phyloP scores from a whole-genome alignment of 2,113 vertebrate species.

The Syngnathus floridae region DNA sequence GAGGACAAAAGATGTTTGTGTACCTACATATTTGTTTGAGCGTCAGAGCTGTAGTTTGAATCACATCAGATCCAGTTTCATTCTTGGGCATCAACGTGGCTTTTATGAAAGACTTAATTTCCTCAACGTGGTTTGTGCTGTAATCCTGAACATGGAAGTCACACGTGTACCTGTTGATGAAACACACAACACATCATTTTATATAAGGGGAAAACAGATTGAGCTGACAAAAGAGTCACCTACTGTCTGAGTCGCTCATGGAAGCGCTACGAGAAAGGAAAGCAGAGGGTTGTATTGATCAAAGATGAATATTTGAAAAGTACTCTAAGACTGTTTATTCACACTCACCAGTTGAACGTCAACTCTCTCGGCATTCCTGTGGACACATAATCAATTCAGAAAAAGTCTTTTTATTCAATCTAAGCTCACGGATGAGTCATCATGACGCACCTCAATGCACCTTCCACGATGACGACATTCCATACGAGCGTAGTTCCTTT shows the following conservation, averaged over 20 bases:
- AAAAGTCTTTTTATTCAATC: not conserved
- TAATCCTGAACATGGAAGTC: conserved; percentile 56
- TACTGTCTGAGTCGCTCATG: conserved; percentile 27
- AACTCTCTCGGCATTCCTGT: conserved; percentile 18
- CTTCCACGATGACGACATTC: conserved; percentile 34
- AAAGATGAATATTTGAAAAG: not conserved
- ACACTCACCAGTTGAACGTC: conserved; percentile 29
- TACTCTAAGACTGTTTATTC: not conserved
- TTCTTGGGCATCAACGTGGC: conserved; percentile 36
- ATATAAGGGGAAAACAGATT: not conserved
- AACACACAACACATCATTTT: not conserved
- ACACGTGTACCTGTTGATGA: conserved; percentile 51
- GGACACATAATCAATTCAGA: not conserved
- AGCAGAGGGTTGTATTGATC: not conserved
- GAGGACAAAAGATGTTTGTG: not conserved
- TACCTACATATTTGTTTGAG: conserved; percentile 53
- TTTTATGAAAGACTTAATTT: conserved; percentile 18
- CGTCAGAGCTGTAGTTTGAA: conserved; percentile 13
- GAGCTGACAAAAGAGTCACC: conserved; percentile 12
- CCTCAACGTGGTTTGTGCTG: conserved; percentile 5
- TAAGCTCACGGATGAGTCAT: rapidly evolving
- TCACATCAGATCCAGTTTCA: conserved; percentile 26
- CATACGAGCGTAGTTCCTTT: conserved; percentile 23
- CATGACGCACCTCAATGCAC: conserved; percentile 21
- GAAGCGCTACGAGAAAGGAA: conserved; percentile 25